Base-by-base conservation (phyloP, 2,797 vertebrate genomes). In the Strix occidentalis region DNA sequence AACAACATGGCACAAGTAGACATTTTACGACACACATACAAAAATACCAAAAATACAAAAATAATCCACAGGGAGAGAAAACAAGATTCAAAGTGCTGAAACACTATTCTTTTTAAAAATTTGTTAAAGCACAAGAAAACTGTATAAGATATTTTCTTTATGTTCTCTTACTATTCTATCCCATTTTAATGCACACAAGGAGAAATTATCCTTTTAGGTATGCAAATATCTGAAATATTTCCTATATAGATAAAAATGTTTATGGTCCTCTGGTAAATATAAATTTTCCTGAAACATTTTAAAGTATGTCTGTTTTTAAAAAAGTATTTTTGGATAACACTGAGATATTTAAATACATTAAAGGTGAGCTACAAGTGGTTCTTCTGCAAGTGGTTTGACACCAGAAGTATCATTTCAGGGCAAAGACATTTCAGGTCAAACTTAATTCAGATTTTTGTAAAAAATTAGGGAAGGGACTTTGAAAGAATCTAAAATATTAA, bases 71-170 rank as follows among this genome's bases (percentile, higher is more conserved):
- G 29, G 11, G 23, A 86, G 81, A 37, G 6, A 56, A 90, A 89
- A 51, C 6, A 69, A 70, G 11, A 15, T 29, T 81, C 69, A 18
- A 66, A 61, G 10, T 57, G 13, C 24, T 89, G 39, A 89, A 90
- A 80, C 7, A 48, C 10, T 45, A 14, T 31, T 13, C 8, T 79
- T 66, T 93, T 61, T n/a, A 37, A 74, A 66, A 76, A 84, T 16
- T 90, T 91, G 18, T 92, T 89, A 93, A 60, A 84, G 5, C 16
- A 45, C 28, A 39, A 82, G 53, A 93, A 92, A 96, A 90, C 25
- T 45, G 65, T 28, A 31, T 24, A 50, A 69, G 29, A 48, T 1
- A 45, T 35, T 63, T 65, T 63, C 31, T 50, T 83, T 54, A 70
- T 53, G 29, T 75, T 72, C 1, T 33, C 33, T 61, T 79, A 37